Evolutionary conservation across 2,888 invertebrate species (phyloP).

Genomic region (Polylopha cassiicola): DNA sequence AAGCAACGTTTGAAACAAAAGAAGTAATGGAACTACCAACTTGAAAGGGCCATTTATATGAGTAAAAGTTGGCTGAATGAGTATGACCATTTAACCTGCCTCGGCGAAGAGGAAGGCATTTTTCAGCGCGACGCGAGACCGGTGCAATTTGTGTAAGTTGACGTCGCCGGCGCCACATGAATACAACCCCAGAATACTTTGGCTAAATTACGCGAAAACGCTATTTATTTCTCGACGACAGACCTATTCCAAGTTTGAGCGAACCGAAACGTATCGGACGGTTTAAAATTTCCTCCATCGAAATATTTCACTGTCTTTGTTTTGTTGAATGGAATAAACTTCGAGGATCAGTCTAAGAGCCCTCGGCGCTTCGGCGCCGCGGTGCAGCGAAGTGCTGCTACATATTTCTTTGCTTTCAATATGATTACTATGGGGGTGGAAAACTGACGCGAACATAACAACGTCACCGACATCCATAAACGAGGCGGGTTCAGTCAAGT

Average conservation of each 20-base stretch:
- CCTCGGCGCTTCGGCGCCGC: too few species aligned
- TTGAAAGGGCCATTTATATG: conserved; percentile 38
- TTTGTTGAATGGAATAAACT: conserved; percentile 7
- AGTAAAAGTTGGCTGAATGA: conserved; percentile 53
- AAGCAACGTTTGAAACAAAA: conserved; percentile 16
- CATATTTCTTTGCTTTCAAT: too few species aligned
- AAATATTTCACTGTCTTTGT: conserved; percentile 13
- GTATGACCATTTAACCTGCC: conserved; percentile 56
- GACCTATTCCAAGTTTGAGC: conserved; percentile 43
- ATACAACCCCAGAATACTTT: conserved; percentile 50
- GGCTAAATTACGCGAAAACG: conserved; percentile 53
- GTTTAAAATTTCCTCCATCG: conserved; percentile 21
- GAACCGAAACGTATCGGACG: conserved; percentile 30
- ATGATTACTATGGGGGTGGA: too few species aligned
- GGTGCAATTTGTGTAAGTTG: conserved; percentile 57
- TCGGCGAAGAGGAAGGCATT: conserved; percentile 48
- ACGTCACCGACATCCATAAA: too few species aligned
- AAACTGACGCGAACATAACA: too few species aligned
- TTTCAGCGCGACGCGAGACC: conserved; percentile 46
- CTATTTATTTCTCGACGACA: conserved; percentile 49
- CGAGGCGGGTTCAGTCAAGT: too few species aligned
- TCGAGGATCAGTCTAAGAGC: too few species aligned
- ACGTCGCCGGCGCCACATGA: conserved; percentile 40
- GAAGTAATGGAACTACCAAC: conserved; percentile 22
- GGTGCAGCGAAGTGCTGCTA: too few species aligned